Evolutionary conservation across 2,797 vertebrate species (phyloP), one percentile per base, ranked within the genome.

Genomic region (Enteromius anoplus): DNA sequence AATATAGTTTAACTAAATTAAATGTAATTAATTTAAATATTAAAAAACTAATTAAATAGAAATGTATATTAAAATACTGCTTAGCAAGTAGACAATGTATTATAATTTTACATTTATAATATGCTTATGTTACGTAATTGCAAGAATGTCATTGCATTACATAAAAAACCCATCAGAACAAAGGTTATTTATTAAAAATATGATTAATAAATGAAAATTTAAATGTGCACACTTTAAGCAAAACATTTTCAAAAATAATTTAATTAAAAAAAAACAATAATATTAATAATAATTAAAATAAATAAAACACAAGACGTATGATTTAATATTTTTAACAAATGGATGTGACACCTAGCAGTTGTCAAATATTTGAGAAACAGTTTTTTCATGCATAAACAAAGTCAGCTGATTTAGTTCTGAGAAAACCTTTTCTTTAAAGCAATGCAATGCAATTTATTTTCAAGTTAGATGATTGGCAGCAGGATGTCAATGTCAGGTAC

Each of bases 301-400:
- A 14, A 70, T 23, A 45, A 37, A 73, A 73, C 11, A 73, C 17
- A 10, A 34, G 29, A 53, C 2, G 49, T 47, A 47, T 2, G 7
- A 4, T 47, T 47, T 17, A 9, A 0, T 12, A 17, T 45, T 9
- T 17, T 9, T 45, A 23, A 70, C n/a, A 47, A 70, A 70, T 7
- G 12, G 14, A 53, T 34, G 5, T 34, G 71, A 53, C 29, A 37
- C 6, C 53, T 73, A 7, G 5, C 29, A 3, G 29, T 34, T 73
- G 71, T 29, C 29, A 37, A 37, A 53, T 73, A 53, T 34, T 73
- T 34, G 29, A 34, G 71, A 32, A 73, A 73, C 70, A 34, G 42
- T 45, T 5, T 53, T 73, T 34, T 9, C 29, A 65, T 19, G 17
- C 3, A n/a, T 73, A 1, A 3, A 75, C 11, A 73, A 73, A 34